Evolutionary conservation across 2,888 invertebrate genomes (phyloP).

Genomic region (Campopleginae sp.): DNA sequence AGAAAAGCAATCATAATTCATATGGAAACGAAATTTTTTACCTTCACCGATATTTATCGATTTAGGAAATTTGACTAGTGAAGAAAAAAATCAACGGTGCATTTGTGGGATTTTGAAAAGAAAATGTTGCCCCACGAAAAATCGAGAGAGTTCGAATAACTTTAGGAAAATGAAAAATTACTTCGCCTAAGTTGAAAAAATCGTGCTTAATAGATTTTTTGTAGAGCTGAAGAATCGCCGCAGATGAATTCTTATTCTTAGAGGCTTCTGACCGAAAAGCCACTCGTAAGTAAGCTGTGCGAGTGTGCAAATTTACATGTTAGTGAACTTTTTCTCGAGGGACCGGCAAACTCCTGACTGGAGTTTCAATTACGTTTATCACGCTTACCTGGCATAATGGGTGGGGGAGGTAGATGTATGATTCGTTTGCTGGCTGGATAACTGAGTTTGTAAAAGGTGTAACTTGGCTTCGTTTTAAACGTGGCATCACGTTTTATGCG

Average conservation of each 20-base stretch:
- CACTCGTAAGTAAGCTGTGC: not conserved
- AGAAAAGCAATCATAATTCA: not conserved
- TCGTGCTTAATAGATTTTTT: not conserved
- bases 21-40: not conserved
- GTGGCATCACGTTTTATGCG: conserved; percentile 11
- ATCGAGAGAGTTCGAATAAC: not conserved
- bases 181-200: not conserved
- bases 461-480: not conserved
- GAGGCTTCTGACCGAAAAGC: not conserved
- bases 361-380: conserved; percentile 73
- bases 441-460: conserved; percentile 8
- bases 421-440: conserved; percentile 1
- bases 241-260: not conserved
- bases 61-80: not conserved
- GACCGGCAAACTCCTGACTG: conserved; percentile 43
- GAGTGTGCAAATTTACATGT: conserved; percentile 42
- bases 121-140: too few species aligned
- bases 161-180: not conserved
- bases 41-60: not conserved
- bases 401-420: conserved; percentile 15
- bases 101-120: too few species aligned
- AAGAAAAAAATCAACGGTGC: not conserved
- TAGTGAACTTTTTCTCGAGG: conserved; percentile 45
- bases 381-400: conserved; percentile 2
- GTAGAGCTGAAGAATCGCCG: not conserved